Base-by-base conservation (phyloP, 2,797 vertebrate genomes). In the Pelobates cultripes region DNA sequence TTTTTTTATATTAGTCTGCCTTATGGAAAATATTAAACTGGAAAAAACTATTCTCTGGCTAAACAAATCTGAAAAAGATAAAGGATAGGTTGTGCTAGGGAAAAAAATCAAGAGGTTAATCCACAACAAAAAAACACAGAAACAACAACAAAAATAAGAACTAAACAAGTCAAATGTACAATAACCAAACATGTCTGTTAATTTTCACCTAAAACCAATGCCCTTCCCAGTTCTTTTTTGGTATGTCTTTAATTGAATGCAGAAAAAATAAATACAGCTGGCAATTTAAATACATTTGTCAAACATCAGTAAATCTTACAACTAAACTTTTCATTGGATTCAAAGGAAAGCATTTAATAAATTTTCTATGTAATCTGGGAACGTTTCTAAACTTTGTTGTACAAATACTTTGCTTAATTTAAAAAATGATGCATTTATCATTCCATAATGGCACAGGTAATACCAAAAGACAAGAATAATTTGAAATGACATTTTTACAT, bases 241-340 rank as follows among this genome's bases (percentile, higher is more conserved):
- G 61, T 6, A 64, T 64, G 61, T 40, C 5, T 40, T 64, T 64
- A 40, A 64, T 40, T 64, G 28, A 64, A 41, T 51, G 51, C 45
- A 57, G 55, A 64, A 57, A 73, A 73, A 78, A 73, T 44, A 82
- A 82, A 83, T 69, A 83, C 75, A 83, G 66, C 81, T 83, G 70
- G 75, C 14, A 78, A 69, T 66, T 68, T 41, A 47, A 68, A 72
- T 63, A 67, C 17, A 64, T 72, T 77, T 73, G 75, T 82, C 51
- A 73, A 60, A 53, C 53, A 45, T 60, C 75, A 73, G 75, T 78
- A 78, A 78, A 83, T 83, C 57, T 67, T 57, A 44, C 57, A 77
- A 78, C 67, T 78, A 60, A 69, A 44, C 4, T 43, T 61, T 82
- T 66, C 40, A 57, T 66, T 77, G 12, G 70, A 15, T 68, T 71